phyloP scores from a whole-genome alignment of 2,888 invertebrate species.

The Pharmacophagus antenor region DNA sequence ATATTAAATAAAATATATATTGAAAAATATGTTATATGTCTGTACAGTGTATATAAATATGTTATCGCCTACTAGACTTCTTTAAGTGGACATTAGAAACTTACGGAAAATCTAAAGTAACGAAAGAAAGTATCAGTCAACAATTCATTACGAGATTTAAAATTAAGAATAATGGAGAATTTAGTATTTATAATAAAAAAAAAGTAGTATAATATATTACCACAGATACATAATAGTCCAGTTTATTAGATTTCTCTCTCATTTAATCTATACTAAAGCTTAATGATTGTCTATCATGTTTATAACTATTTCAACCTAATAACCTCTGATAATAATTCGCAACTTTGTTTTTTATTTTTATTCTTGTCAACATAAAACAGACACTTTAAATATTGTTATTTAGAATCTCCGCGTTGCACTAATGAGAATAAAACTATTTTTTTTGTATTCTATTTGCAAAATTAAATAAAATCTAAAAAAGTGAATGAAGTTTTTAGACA shows the following conservation, averaged over 20 bases:
- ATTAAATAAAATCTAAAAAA: background rate
- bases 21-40: no score
- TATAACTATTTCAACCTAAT: conserved; percentile 20
- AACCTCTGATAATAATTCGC: conserved; percentile 11
- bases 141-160: no score
- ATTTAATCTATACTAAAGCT: conserved; percentile 8
- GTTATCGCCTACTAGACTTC: no score
- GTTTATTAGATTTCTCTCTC: conserved; percentile 5
- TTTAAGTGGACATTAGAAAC: no score
- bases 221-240: background rate
- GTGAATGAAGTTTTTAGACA: conserved; percentile 12
- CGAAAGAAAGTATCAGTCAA: no score
- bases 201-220: background rate
- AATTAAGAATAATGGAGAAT: no score
- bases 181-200: background rate
- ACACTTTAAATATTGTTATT: conserved; percentile 6
- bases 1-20: no score
- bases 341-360: conserved; percentile 15
- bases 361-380: background rate
- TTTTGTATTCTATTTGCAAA: background rate
- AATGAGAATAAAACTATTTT: no score
- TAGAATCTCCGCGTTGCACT: background rate
- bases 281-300: conserved; percentile 4
- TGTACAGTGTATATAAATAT: no score
- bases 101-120: no score